Conservation (phyloP, 2,888 invertebrate species). For the Sarcophaga carnaria region DNA sequence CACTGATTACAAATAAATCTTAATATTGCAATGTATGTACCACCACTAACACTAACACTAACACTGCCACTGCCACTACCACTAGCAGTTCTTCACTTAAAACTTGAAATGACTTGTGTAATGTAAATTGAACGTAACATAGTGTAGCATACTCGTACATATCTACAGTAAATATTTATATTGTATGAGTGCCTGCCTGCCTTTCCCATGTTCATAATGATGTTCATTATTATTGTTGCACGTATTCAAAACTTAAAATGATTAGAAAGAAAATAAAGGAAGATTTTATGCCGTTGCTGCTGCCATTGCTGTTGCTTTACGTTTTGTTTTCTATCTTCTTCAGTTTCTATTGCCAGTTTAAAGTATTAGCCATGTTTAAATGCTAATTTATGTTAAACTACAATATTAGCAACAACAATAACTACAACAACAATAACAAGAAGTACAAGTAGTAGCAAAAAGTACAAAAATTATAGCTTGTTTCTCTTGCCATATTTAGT, state of each 20-base stretch:
- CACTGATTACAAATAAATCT: constrained; percentile 70
- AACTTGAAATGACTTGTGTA: background rate
- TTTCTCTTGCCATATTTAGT: constrained; percentile 21
- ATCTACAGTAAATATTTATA: too few relatives aligned
- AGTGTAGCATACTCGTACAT: too few relatives aligned
- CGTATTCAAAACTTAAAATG: background rate
- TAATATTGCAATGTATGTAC: constrained; percentile 55
- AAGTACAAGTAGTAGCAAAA: background rate
- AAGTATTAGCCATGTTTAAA: constrained; percentile 65
- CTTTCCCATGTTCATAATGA: background rate
- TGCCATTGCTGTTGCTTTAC: background rate
- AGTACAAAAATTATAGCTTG: constrained; percentile 51
- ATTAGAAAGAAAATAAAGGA: background rate
- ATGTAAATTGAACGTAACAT: too few relatives aligned
- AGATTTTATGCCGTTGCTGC: background rate
- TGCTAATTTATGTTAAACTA: constrained; percentile 67
- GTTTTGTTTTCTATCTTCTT: background rate
- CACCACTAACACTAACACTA: too few relatives aligned
- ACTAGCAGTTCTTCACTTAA: too few relatives aligned
- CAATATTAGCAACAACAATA: constrained; percentile 25
- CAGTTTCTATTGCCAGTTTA: constrained; percentile 47
- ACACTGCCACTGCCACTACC: background rate
- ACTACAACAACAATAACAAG: background rate
- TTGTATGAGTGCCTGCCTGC: background rate
- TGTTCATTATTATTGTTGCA: background rate